A percentile compares a stretch with the other conserved stretches of the same genome.
Conservation (phyloP, 2,888 invertebrate genomes). For the Protodeltote pygarga region DNA sequence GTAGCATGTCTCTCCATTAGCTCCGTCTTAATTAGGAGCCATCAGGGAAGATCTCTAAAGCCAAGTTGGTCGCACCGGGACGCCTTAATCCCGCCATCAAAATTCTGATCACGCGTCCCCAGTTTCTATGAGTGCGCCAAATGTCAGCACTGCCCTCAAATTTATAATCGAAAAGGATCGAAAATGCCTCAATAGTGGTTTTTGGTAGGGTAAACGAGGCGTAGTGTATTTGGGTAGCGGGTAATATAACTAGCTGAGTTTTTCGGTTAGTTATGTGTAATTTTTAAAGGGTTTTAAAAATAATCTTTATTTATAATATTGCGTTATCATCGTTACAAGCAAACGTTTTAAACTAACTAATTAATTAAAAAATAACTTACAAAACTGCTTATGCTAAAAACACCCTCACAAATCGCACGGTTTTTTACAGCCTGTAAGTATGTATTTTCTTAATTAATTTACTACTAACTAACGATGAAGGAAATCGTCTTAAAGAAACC, state of each 20-base stretch:
- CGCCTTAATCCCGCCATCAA: slow-evolving; percentile 73
- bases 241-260: no score
- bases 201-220: slow-evolving; percentile 24
- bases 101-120: slow-evolving; percentile 75
- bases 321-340: no score
- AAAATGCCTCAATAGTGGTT: slow-evolving; percentile 40
- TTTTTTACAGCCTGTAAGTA: no score
- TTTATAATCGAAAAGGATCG: slow-evolving; percentile 63
- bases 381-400: no score
- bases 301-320: no score
- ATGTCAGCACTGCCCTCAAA: slow-evolving; percentile 73
- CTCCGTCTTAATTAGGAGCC: slow-evolving; percentile 72
- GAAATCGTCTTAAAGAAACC: no score
- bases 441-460: not conserved
- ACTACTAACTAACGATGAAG: not conserved
- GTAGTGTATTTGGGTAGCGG: not conserved
- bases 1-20: slow-evolving; percentile 73
- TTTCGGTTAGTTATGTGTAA: no score
- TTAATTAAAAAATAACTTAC: no score
- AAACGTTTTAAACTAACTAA: no score
- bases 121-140: slow-evolving; percentile 75
- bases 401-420: no score
- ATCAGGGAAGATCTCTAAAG: slow-evolving; percentile 69
- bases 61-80: slow-evolving; percentile 68
- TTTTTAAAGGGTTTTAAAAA: no score